Evolutionary conservation across 2,888 invertebrate genomes (phyloP).

Genomic region (Amphipoea oculea): DNA sequence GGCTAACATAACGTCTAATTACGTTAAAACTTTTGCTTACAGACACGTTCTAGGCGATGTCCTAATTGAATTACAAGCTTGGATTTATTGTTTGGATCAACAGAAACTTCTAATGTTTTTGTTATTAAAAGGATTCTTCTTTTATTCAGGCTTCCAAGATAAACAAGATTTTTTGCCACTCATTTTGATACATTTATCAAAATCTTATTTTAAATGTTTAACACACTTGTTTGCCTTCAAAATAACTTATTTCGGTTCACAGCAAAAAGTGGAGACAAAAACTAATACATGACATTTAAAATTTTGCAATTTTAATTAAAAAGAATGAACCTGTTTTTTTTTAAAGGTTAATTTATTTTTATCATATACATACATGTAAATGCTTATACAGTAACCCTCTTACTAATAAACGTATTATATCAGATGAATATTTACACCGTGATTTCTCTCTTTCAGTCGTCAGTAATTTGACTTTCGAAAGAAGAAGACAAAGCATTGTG

Average conservation of each 20-base stretch:
- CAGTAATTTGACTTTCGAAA: no score
- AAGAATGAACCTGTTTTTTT: not conserved
- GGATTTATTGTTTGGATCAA: conserved; percentile 21
- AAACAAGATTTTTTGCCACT: not conserved
- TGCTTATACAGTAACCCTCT: not conserved
- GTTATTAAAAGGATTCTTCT: not conserved
- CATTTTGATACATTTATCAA: not conserved
- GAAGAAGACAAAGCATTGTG: no score
- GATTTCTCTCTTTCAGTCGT: no score
- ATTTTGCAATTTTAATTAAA: not conserved
- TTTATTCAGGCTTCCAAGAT: not conserved
- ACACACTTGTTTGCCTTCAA: not conserved
- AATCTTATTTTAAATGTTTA: not conserved
- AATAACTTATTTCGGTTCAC: not conserved
- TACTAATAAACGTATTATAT: no score
- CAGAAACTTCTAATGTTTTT: conserved; percentile 10
- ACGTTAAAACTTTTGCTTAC: conserved; percentile 46
- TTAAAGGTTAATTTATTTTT: no score
- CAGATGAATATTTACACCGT: no score
- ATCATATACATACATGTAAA: not conserved
- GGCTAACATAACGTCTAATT: conserved; percentile 26
- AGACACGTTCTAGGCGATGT: conserved; percentile 6
- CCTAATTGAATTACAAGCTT: conserved; percentile 37
- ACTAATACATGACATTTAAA: not conserved
- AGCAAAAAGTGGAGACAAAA: not conserved